These are phyloP conservation scores for Channallabes apus DNA, from an alignment of 2,797 vertebrate genomes.

Conservation along the genomic window DNA sequence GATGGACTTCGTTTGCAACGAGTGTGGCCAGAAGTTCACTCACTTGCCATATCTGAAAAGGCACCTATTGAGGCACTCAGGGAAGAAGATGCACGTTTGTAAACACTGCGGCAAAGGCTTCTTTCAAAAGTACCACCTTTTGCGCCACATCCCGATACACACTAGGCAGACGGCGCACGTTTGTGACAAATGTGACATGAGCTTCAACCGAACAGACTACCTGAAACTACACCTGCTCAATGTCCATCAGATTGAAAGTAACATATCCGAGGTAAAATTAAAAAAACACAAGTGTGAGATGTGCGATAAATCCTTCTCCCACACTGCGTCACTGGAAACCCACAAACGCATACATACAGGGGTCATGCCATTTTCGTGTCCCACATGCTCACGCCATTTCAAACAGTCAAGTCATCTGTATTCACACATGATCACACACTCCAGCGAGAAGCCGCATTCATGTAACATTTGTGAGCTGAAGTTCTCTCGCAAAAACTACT, in stretches of 20 bases:
- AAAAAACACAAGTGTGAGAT: conserved; percentile 11
- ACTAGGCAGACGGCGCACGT: neutral
- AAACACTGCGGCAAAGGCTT: conserved; percentile 38
- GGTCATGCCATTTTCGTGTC: conserved; percentile 14
- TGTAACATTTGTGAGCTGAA: conserved; percentile 34
- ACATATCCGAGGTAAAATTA: neutral
- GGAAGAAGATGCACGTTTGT: conserved; percentile 33
- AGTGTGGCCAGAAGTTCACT: conserved; percentile 39
- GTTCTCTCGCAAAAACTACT: conserved; percentile 38
- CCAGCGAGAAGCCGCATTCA: conserved; percentile 34
- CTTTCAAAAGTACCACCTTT: conserved; percentile 39
- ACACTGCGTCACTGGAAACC: conserved; percentile 5
- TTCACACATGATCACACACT: conserved; percentile 37
- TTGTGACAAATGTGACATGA: conserved; percentile 12
- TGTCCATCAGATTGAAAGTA: conserved; percentile 7
- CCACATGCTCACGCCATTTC: conserved; percentile 34
- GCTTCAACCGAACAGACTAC: conserved; percentile 37
- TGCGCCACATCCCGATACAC: conserved; percentile 41
- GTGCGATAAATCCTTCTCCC: conserved; percentile 12
- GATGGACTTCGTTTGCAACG: conserved; percentile 38
- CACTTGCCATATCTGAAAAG: conserved; percentile 38
- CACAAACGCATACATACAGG: conserved; percentile 41
- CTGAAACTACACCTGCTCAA: conserved; percentile 34
- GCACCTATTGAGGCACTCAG: conserved; percentile 38
- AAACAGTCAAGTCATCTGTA: conserved; percentile 37